These are phyloP conservation scores for Macrosteles quadrilineatus DNA, from an alignment of 1,140 invertebrate genomes.

Conservation along the genomic window DNA sequence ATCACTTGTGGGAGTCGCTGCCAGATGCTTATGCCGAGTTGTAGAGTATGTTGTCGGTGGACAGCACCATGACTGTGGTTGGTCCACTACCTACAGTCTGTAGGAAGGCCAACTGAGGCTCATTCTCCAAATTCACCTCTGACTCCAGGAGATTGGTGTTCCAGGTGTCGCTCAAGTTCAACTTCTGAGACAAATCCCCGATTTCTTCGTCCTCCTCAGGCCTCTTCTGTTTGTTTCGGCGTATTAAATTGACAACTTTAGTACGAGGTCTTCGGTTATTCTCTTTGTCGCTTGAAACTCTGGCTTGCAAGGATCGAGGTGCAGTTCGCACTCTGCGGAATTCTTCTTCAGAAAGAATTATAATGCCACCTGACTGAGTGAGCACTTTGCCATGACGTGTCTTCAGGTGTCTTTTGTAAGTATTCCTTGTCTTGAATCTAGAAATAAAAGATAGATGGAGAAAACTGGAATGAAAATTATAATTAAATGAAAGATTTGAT, in stretches of 20 bases:
- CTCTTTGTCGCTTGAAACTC: constrained; percentile 23
- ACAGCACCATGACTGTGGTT: constrained; percentile 7
- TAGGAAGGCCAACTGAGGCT: neutral
- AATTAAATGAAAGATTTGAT: too few relatives aligned
- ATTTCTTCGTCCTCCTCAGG: neutral
- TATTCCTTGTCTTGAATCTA: constrained; percentile 66
- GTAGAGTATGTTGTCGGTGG: constrained; percentile 5
- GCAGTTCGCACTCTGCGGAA: constrained; percentile 58
- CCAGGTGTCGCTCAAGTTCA: neutral
- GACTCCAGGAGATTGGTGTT: neutral
- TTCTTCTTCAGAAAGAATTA: constrained; percentile 58
- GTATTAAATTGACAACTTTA: neutral
- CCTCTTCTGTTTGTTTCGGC: too few relatives aligned
- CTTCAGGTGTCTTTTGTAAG: constrained; percentile 64
- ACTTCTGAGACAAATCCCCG: neutral
- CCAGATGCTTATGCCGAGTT: neutral
- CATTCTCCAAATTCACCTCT: neutral
- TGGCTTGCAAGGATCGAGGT: constrained; percentile 17
- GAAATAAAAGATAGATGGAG: too few relatives aligned
- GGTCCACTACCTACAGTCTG: neutral
- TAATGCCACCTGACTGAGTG: constrained; percentile 57
- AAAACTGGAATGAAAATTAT: too few relatives aligned
- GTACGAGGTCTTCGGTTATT: constrained; percentile 13
- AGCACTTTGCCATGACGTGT: constrained; percentile 63
- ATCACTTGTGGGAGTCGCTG: too few relatives aligned